Evolutionary conservation across 35 echinoderm and acorn worm species (phyloP), one percentile per base, ranked within the genome.

Genomic region (Apostichopus japonicus): DNA sequence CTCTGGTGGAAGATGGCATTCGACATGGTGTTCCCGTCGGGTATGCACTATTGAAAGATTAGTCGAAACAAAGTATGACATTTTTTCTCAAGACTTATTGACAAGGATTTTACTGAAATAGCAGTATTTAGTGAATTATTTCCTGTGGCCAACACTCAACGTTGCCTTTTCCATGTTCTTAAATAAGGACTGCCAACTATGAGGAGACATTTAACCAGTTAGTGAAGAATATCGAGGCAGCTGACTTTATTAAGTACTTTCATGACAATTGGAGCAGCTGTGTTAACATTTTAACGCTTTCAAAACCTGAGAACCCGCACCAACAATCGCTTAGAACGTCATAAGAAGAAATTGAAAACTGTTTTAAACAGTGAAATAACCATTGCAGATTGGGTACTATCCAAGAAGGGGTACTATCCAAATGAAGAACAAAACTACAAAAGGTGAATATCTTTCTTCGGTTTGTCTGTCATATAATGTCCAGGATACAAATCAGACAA

Each of bases 1-100:
- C 90, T 54, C 80, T 92, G 72, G 77, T 82, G 53, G 90, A 92
- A 58, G 90, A 92, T 80, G 77, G 55, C 19, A 75, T 56, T 81
- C 53, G 90, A 19, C 5, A 59, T 10, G 72, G 72, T 14, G 25
- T 21, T 17, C 11, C 72, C 3, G 54, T 92, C 8, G 90, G n/a
- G 56, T 92, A 92, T 92, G 13, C 10, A 19, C 54, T 92, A 5
- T 53, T 92, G 23, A 14, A 24, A 33, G 55, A 92, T 27, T 77
- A 80, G 24, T 17, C 59, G n/a, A 80, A 44, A 81, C 77, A 82
- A 56, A 71, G 51, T 58, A 81, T 92, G 5, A 14, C 59, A 22
- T 92, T 80, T 53, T 81, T 17, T 56, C 55, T 92, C 8, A 80
- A 83, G 0, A 14, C 73, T 17, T 27, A 71, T 92, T 5, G 90